A percentile compares a stretch with the other conserved stretches of the same genome.
Evolutionary conservation across 2,797 vertebrate species (phyloP).

Genomic region (Liasis olivaceus): DNA sequence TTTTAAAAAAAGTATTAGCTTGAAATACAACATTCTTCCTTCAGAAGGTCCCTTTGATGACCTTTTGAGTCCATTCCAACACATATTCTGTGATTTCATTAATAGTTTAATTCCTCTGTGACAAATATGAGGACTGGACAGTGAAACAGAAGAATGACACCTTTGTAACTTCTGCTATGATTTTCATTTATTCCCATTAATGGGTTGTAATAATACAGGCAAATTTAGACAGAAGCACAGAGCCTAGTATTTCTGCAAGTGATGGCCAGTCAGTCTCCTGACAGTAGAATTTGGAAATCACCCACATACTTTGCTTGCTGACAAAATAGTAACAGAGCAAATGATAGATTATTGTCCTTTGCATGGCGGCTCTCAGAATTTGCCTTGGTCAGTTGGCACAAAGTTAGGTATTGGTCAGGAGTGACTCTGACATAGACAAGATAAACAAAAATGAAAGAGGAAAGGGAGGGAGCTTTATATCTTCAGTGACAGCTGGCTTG

Average conservation of each 20-base stretch:
- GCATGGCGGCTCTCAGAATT: conserved; percentile 33
- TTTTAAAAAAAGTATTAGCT: neutral
- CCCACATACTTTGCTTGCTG: conserved; percentile 46
- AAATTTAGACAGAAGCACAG: conserved; percentile 30
- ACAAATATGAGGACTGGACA: neutral
- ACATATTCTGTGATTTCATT: neutral
- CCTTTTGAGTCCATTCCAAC: neutral
- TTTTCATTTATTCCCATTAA: conserved; percentile 8
- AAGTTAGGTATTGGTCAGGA: conserved; percentile 29
- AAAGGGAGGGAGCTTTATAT: conserved; percentile 37
- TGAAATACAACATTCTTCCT: neutral
- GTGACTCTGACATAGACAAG: conserved; percentile 31
- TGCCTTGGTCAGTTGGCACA: conserved; percentile 41
- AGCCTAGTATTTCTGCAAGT: conserved; percentile 24
- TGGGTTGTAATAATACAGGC: neutral
- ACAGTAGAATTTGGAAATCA: conserved; percentile 61
- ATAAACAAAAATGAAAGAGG: conserved; percentile 46
- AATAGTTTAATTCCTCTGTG: neutral
- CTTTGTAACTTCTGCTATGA: conserved; percentile 22
- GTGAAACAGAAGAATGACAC: neutral
- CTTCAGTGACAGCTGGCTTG: conserved; percentile 32
- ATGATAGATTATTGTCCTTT: conserved; percentile 57
- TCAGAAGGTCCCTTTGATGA: neutral
- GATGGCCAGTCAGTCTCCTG: conserved; percentile 62
- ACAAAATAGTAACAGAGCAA: conserved; percentile 62